A percentile compares a stretch with the other conserved stretches of the same genome.
Conservation (phyloP, 1,140 invertebrate species). For the Leptopilina clavipes region DNA sequence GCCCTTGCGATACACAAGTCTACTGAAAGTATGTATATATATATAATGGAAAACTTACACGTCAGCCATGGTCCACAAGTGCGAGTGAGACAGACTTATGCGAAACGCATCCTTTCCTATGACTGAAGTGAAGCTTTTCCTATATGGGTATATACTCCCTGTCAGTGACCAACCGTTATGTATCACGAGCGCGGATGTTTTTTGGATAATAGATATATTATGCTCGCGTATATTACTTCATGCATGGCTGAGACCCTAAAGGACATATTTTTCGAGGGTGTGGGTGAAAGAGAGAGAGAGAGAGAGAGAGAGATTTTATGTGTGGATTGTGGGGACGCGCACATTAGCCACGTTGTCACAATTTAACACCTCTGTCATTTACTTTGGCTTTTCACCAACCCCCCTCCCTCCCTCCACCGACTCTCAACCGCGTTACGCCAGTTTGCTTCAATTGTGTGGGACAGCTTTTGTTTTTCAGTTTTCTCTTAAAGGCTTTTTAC, state of each 20-base stretch:
- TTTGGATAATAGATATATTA: slow-evolving; percentile 34
- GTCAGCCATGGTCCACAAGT: no score
- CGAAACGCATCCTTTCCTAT: no score
- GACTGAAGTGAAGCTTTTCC: no score
- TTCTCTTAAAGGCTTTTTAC: neutral
- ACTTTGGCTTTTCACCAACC: neutral
- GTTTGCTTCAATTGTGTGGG: slow-evolving; percentile 2
- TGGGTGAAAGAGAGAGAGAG: neutral
- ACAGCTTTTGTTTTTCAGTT: neutral
- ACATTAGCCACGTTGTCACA: slow-evolving; percentile 34
- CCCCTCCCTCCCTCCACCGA: neutral
- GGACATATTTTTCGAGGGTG: slow-evolving; percentile 26
- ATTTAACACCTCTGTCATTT: slow-evolving; percentile 34
- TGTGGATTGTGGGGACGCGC: slow-evolving; percentile 20
- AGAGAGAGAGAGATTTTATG: neutral
- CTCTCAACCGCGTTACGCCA: no score
- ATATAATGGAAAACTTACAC: no score
- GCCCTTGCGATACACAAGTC: neutral
- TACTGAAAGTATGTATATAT: neutral
- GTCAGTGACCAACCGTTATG: no score
- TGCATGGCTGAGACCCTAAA: slow-evolving; percentile 31
- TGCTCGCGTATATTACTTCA: slow-evolving; percentile 30
- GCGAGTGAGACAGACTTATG: no score
- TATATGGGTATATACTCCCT: no score
- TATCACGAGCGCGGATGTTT: slow-evolving; percentile 28